Evolutionary conservation across 2,113 vertebrate genomes (phyloP), one percentile per base, ranked within the genome.

Genomic region (Sciurus niger): DNA sequence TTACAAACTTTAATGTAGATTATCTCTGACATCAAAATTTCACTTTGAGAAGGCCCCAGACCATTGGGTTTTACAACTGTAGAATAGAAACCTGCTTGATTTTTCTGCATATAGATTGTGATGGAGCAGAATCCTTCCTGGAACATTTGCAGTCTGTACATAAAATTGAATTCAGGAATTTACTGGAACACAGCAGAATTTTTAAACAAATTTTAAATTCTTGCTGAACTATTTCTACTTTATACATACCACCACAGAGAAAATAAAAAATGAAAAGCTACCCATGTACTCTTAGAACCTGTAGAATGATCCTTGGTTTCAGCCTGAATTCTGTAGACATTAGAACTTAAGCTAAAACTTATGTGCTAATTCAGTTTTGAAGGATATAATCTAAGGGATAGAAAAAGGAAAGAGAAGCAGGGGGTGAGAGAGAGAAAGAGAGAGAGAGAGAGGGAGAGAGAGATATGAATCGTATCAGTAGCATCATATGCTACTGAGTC

Each of bases 221-320:
- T 79, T 20, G 18, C 65, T 72, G 46, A 94, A 32, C 48, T 46
- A n/a, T 85, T 85, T 68, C 30, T 80, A 67, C 72, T 68, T 84
- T 90, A 43, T 53, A 22, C 13, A 51, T 60, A 85, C 3, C 60
- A 5, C 67, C 32, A 12, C 4, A 6, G 32, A 96, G 48, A 12
- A 90, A 74, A 84, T 67, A 20, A 80, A 94, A 95, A 80, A 25
- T 53, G 17, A 34, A 78, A 88, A 84, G 34, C 37, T 65, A 68
- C 40, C 22, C 40, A 20, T 22, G 3, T 32, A 11, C 28, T 83
- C 77, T 78, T 32, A 25, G 73, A 67, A 73, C 48, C 37, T 25
- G 32, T 80, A 74, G 46, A 20, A 51, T 85, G 55, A 73, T 73
- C 1, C 46, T 85, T 18, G 84, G 53, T 90, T 51, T 92, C 14